Conservation (phyloP, 2,797 vertebrate species). For the Myotis daubentonii region DNA sequence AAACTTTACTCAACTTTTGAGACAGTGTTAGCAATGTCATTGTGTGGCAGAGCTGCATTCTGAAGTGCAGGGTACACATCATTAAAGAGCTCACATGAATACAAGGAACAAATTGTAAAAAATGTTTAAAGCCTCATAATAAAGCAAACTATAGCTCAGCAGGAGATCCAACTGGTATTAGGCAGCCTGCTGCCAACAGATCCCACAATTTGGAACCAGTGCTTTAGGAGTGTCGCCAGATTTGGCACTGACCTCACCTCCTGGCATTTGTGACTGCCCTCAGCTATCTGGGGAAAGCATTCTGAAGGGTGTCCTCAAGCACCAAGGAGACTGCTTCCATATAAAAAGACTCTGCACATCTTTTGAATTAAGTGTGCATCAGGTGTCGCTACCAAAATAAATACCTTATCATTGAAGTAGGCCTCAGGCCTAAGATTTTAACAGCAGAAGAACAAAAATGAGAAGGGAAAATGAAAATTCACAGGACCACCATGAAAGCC, state of each 20-base stretch:
- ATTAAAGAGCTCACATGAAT: neutral
- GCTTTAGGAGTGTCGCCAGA: neutral
- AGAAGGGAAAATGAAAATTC: neutral
- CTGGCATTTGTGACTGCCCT: neutral
- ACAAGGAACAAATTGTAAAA: neutral
- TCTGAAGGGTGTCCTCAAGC: slow-evolving; percentile 60
- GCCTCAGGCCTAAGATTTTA: slow-evolving; percentile 55
- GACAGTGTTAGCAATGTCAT: neutral
- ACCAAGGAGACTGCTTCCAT: slow-evolving; percentile 25
- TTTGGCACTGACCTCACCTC: neutral
- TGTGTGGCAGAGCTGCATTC: neutral
- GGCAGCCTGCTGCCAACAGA: neutral
- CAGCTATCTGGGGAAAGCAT: neutral
- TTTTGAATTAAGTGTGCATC: slow-evolving; percentile 47
- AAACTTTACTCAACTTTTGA: neutral
- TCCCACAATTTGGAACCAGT: neutral
- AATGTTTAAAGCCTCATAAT: neutral
- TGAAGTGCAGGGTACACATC: slow-evolving; percentile 47
- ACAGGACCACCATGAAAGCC: neutral
- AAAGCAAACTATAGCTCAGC: neutral
- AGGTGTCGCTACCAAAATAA: slow-evolving; percentile 61
- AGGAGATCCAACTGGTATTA: neutral
- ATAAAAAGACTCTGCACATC: neutral
- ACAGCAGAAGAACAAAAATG: neutral
- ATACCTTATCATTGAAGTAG: slow-evolving; percentile 48